These are phyloP conservation scores for Chloebia gouldiae DNA, from an alignment of 2,113 vertebrate genomes.

Conservation along the genomic window DNA sequence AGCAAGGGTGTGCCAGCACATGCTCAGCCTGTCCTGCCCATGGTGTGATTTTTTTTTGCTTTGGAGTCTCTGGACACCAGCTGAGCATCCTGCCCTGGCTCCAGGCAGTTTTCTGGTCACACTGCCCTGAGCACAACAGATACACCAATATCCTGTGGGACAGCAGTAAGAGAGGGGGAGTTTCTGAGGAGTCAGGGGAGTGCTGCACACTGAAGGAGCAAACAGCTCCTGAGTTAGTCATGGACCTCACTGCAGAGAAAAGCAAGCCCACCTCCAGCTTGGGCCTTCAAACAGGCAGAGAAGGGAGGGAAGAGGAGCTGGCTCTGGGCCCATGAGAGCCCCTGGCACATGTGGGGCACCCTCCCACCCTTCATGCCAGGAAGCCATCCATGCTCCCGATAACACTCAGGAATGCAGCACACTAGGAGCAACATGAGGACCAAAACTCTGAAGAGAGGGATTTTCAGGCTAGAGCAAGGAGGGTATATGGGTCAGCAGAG, in stretches of 20 bases:
- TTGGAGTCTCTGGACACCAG: neutral
- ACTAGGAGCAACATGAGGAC: neutral
- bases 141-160: neutral
- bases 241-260: neutral
- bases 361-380: neutral
- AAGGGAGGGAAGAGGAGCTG: neutral
- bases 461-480: neutral
- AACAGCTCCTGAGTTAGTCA: neutral
- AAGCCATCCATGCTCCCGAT: neutral
- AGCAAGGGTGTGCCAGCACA: neutral
- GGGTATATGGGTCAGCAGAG: neutral
- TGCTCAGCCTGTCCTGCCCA: neutral
- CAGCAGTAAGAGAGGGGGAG: neutral
- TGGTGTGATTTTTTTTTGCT: neutral
- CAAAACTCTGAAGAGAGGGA: neutral
- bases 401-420: neutral
- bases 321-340: neutral
- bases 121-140: neutral
- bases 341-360: neutral
- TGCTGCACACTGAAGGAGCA: neutral
- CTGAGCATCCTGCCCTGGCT: neutral
- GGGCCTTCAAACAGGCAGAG: neutral
- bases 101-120: neutral
- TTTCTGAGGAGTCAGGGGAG: neutral
- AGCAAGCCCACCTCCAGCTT: neutral